Percentiles rank a stretch among this genome's conserved stretches.
These are phyloP conservation scores for Campoletis raptor DNA, from an alignment of 2,888 invertebrate species.

Conservation along the genomic window DNA sequence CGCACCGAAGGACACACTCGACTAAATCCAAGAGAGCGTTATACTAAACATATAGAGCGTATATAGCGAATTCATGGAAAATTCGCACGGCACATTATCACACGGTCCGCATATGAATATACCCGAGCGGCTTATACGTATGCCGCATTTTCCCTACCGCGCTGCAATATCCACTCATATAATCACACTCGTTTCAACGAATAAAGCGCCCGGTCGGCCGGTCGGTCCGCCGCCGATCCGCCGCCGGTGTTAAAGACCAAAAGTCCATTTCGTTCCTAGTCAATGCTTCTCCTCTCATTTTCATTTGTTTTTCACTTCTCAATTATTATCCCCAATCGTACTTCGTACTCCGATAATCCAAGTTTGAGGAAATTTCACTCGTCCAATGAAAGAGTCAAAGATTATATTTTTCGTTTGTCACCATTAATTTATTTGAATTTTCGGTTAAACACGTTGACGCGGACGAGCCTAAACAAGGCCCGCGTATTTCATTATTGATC, in stretches of 20 bases:
- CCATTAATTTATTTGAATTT: slow-evolving; percentile 12
- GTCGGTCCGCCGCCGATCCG: no score
- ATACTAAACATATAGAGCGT: slow-evolving; percentile 13
- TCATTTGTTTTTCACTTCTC: not conserved
- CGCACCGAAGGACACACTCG: slow-evolving; percentile 1
- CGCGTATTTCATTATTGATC: slow-evolving; percentile 6
- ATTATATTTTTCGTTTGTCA: no score
- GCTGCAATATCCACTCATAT: slow-evolving; percentile 17
- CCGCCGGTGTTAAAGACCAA: not conserved
- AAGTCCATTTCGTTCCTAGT: not conserved
- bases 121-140: slow-evolving; percentile 3
- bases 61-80: not conserved
- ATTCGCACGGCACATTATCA: slow-evolving; percentile 8
- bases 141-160: slow-evolving; percentile 16
- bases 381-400: no score
- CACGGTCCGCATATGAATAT: not conserved
- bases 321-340: not conserved
- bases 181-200: not conserved
- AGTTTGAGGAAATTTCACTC: not conserved
- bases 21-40: slow-evolving; percentile 37
- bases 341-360: not conserved
- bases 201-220: no score
- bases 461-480: not conserved
- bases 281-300: slow-evolving; percentile 1
- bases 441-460: slow-evolving; percentile 13